Evolutionary conservation across 2,797 vertebrate species (phyloP), one percentile per base, ranked within the genome.

Genomic region (Pteropus rufus): DNA sequence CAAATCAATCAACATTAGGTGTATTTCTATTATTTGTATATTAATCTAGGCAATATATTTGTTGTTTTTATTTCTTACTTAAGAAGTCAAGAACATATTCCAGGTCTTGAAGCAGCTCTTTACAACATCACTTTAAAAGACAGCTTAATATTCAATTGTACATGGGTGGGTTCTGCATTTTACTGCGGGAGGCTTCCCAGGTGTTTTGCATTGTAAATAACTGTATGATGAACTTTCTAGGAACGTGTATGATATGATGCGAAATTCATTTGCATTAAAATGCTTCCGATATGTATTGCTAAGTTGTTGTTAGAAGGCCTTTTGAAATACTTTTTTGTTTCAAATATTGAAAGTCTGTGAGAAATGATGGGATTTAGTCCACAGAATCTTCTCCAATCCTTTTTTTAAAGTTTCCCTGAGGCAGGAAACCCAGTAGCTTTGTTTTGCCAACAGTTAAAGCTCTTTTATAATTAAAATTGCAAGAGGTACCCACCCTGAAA

Each of bases 401-500:
- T 84, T 84, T 96, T 94, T 93, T n/a, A 94, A 96, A 54, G 4
- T 91, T 93, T 64, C 69, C 72, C 56, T 56, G 67, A 93, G 89
- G 44, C 95, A 94, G 75, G 83, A 97, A 96, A 85, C 52, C 41
- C 62, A 94, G 86, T 83, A 89, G 87, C 88, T 97, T 96, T 97
- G 85, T 94, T 97, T 96, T 92, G 85, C 60, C 79, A 95, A 95
- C 79, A 67, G 72, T 86, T 97, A 93, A 85, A 65, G 39, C 29
- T 96, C 56, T 93, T 95, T 93, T 93, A 95, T 97, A 97, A 97
- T 98, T 98, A 97, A 97, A 97, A 95, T 69, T 80, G 94, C 65
- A 91, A 94, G 91, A 96, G 29, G 87, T 90, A 60, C 56, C 81
- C 70, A 94, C 36, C 8, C 36, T 70, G 56, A 84, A 92, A 91